Evolutionary conservation across 2,113 vertebrate species (phyloP), one percentile per base, ranked within the genome.

Genomic region (Sigmodon hispidus): DNA sequence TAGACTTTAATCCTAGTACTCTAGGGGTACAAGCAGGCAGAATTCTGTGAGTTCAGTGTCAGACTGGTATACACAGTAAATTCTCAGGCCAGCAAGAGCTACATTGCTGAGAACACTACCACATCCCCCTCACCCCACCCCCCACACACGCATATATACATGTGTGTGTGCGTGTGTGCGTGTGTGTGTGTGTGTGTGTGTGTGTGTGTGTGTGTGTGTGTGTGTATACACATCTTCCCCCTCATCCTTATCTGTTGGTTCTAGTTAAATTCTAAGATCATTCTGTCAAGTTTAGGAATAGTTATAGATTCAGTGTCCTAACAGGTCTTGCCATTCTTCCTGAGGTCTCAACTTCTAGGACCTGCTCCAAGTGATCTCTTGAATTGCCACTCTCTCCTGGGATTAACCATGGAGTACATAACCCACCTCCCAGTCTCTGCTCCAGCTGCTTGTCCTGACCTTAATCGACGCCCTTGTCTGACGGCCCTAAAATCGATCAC

Each of bases 201-300:
- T n/a, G n/a, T n/a, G n/a, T n/a, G n/a, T n/a, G n/a, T n/a, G n/a
- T n/a, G n/a, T n/a, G n/a, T n/a, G n/a, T n/a, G n/a, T n/a, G n/a
- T 31, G 4, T 67, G 16, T 21, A 36, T 34, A 59, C 40, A 59
- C 26, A 57, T 45, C 12, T 67, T 65, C 4, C 4, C 36, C 48
- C 67, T 89, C 86, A 67, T 57, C n/a, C n/a, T n/a, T n/a, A 24
- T 57, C 91, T 29, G 6, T 93, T 92, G 55, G 70, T 80, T 96
- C 63, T 85, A 92, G 92, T n/a, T 88, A 95, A 88, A 67, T 77
- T 80, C 91, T 96, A 80, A 43, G 16, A 63, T 91, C 16, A 65
- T 91, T 91, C 31, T 90, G 5, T 91, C 61, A 94, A 61, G 21
- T 84, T 93, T 63, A 91, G 79, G 43, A 91, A 65, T 94, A 93